Base-by-base conservation (phyloP, 1,140 invertebrate species). In the Magallana angulata region DNA sequence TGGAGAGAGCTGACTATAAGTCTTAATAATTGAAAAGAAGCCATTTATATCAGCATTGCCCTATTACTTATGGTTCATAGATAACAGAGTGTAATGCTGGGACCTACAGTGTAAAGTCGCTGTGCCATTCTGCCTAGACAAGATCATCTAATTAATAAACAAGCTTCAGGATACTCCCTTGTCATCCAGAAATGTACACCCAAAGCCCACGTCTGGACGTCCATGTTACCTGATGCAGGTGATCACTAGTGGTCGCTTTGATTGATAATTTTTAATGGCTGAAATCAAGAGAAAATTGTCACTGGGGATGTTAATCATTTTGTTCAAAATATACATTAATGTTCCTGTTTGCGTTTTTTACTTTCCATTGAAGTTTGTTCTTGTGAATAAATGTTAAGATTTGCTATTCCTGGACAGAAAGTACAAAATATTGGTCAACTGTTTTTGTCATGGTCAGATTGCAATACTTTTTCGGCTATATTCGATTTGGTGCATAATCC, bases 21-120 rank as follows among this genome's bases (percentile, higher is more conserved):
- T 76, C 24, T 76, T 36, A 24, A 24, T 71, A 24, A 71, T 76
- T 76, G 68, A 18, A 76, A 76, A 76, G 36, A 76, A 76, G 68
- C 68, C 7, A 76, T 76, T 76, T 76, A 76, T 76, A 30, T 76
- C 36, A 76, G 68, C 24, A 9, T 76, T 18, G 68, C 68, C 68
- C 68, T 76, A 36, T 76, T 76, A 76, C 68, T 76, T 76, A 76
- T 76, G 68, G 68, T 76, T 76, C 68, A 76, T 30, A 76, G 68
- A 76, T 76, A 76, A 76, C 68, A 76, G 24, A 76, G 24, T 30
- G 24, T 76, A 30, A 24, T 76, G 68, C 9, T 68, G 24, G 12
- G 18, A 36, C 68, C 68, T 30, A 76, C 68, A 76, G 7, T 76
- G 68, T 76, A 24, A 76, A 8, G 68, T 76, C 30, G 36, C 24